Conservation (phyloP, 1,140 invertebrate genomes). For the Dinoponera quadriceps region DNA sequence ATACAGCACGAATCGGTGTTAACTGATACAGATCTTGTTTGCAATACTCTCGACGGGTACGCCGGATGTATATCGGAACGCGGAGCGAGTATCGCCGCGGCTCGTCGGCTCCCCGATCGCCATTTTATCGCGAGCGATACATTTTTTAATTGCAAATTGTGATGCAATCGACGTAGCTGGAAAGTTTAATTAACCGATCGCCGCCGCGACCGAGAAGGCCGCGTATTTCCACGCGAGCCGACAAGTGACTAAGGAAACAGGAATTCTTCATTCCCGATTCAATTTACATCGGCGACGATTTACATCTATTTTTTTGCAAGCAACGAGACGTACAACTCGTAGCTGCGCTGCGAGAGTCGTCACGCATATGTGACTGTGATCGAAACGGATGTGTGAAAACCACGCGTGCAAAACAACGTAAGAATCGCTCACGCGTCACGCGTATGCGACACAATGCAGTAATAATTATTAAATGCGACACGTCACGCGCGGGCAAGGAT, state of each 20-base stretch:
- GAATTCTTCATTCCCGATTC: no score
- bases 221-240: background rate
- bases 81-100: background rate
- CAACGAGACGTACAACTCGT: no score
- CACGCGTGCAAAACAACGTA: background rate
- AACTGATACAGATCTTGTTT: conserved; percentile 34
- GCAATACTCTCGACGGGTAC: background rate
- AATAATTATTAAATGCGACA: conserved; percentile 17
- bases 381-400: background rate
- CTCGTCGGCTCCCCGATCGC: background rate
- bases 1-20: conserved; percentile 13
- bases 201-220: background rate
- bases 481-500: conserved; percentile 18
- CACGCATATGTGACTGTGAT: background rate
- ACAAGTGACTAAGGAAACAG: background rate
- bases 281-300: background rate
- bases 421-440: background rate
- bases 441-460: conserved; percentile 30
- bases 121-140: background rate
- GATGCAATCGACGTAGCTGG: conserved; percentile 14
- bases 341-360: background rate
- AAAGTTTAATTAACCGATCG: conserved; percentile 11
- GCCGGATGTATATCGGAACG: background rate
- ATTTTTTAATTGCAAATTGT: conserved; percentile 53
- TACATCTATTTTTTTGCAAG: no score